Evolutionary conservation across 2,888 invertebrate species (phyloP).

Genomic region (Pachliopta kotzebuea): DNA sequence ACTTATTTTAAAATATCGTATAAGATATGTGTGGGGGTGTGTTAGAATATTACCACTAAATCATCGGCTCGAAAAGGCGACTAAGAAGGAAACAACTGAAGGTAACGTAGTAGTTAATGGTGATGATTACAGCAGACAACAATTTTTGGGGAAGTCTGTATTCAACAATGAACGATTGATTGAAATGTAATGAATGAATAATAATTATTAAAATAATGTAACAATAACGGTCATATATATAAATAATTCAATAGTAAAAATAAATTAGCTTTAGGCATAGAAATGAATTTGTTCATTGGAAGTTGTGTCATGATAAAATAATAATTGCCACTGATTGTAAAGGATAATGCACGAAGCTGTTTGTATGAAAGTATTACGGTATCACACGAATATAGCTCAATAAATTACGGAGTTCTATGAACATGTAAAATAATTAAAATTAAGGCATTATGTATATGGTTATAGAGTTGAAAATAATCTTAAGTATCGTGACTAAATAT

Average conservation of each 20-base stretch:
- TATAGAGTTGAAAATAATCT: conserved; percentile 31
- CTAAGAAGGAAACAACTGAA: too few species aligned
- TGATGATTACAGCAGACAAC: too few species aligned
- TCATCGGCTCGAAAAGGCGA: too few species aligned
- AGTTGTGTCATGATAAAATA: conserved; percentile 43
- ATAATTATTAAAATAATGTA: too few species aligned
- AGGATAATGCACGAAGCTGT: conserved; percentile 65
- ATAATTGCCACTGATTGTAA: conserved; percentile 52
- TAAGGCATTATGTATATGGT: conserved; percentile 41
- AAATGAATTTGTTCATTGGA: conserved; percentile 31
- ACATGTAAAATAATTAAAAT: conserved; percentile 62
- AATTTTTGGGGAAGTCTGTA: too few species aligned
- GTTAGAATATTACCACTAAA: too few species aligned
- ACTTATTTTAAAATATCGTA: conserved; percentile 63
- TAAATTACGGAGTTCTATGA: conserved; percentile 62
- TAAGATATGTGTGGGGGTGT: conserved; percentile 36
- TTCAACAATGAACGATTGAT: too few species aligned
- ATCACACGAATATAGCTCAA: conserved; percentile 72
- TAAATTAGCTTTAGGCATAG: conserved; percentile 45
- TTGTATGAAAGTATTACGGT: conserved; percentile 33
- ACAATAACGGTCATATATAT: conserved; percentile 70
- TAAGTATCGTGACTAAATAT: conserved; percentile 57
- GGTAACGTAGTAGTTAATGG: too few species aligned
- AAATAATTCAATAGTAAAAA: conserved; percentile 49
- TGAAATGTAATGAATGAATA: too few species aligned